Conservation (phyloP, 2,888 invertebrate genomes). For the Drosophila tanythrix region DNA sequence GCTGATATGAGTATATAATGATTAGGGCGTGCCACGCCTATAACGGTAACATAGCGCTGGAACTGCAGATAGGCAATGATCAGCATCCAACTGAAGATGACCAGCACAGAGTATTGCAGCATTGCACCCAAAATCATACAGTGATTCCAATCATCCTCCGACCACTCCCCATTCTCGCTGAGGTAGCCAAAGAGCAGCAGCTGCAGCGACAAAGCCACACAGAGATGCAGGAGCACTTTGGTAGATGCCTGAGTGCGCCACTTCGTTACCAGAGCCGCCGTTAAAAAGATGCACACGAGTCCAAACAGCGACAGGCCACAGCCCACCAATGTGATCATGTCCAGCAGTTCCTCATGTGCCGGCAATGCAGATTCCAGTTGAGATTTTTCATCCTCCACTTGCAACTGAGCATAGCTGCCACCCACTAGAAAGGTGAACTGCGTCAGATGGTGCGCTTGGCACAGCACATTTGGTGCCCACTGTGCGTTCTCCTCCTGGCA, state of each 20-base stretch:
- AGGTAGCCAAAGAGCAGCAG: slow-evolving; percentile 85
- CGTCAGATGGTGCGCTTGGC: slow-evolving; percentile 87
- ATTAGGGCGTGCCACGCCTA: slow-evolving; percentile 86
- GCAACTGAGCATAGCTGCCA: slow-evolving; percentile 72
- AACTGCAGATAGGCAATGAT: slow-evolving; percentile 89
- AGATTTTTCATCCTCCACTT: slow-evolving; percentile 20
- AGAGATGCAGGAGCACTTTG: slow-evolving; percentile 88
- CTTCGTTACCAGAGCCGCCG: slow-evolving; percentile 86
- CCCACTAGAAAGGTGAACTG: slow-evolving; percentile 87
- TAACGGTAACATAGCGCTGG: slow-evolving; percentile 88
- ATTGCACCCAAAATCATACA: slow-evolving; percentile 88
- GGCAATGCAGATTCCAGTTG: slow-evolving; percentile 42
- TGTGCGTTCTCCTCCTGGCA: slow-evolving; percentile 19
- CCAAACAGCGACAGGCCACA: slow-evolving; percentile 87
- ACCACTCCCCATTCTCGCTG: slow-evolving; percentile 50
- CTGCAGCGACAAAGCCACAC: slow-evolving; percentile 87
- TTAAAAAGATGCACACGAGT: slow-evolving; percentile 87
- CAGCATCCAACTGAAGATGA: slow-evolving; percentile 90
- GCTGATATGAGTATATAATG: slow-evolving; percentile 88
- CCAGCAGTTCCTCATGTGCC: slow-evolving; percentile 85
- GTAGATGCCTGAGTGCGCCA: slow-evolving; percentile 88
- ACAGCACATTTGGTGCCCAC: slow-evolving; percentile 81
- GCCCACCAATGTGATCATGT: slow-evolving; percentile 87
- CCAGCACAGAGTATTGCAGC: slow-evolving; percentile 89
- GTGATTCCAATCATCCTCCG: slow-evolving; percentile 64